Evolutionary conservation across 1,140 invertebrate genomes (phyloP).

Genomic region (Eurytemora carolleeae): DNA sequence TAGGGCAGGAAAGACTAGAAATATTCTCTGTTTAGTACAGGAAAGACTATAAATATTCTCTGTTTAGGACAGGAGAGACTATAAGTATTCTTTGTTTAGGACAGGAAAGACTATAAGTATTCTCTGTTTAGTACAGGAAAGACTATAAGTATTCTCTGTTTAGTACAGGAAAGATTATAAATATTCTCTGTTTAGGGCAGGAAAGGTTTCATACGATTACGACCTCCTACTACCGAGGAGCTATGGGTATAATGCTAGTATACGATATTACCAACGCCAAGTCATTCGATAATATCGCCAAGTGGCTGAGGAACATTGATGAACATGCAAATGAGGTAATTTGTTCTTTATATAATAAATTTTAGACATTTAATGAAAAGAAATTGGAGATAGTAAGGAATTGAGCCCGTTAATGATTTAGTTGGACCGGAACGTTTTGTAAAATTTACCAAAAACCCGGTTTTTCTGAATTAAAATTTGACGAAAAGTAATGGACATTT

Average conservation of each 20-base stretch:
- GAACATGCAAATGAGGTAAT: slow-evolving; percentile 34
- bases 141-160: slow-evolving; percentile 7
- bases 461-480: too few species aligned
- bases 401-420: not conserved
- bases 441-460: too few species aligned
- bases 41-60: too few species aligned
- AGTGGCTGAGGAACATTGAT: slow-evolving; percentile 95
- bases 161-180: slow-evolving; percentile 10
- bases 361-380: not conserved
- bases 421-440: too few species aligned
- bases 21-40: too few species aligned
- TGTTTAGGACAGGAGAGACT: too few species aligned
- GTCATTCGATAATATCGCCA: slow-evolving; percentile 94
- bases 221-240: slow-evolving; percentile 38
- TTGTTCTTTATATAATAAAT: slow-evolving; percentile 16
- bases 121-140: too few species aligned
- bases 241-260: slow-evolving; percentile 96
- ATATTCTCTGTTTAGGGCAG: slow-evolving; percentile 74
- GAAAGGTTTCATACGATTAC: slow-evolving; percentile 21
- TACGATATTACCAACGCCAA: slow-evolving; percentile 97
- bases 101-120: too few species aligned
- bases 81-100: too few species aligned
- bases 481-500: too few species aligned
- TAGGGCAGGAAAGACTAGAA: too few species aligned
- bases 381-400: not conserved